These are phyloP conservation scores for Synaphobranchus kaupii DNA, from an alignment of 2,797 vertebrate genomes.

Conservation along the genomic window DNA sequence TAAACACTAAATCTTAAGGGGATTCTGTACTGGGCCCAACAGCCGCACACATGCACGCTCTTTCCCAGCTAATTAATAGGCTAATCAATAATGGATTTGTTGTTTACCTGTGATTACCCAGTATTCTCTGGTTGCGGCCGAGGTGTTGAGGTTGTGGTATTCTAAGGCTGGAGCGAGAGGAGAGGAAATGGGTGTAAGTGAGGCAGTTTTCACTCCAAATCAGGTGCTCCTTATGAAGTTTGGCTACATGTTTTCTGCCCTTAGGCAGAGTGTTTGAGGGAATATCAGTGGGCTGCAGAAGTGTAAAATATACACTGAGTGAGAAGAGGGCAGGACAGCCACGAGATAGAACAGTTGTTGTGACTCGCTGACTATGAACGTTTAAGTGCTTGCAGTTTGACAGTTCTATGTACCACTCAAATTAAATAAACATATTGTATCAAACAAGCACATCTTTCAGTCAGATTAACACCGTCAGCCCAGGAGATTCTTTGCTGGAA, in stretches of 20 bases:
- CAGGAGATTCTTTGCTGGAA: background rate
- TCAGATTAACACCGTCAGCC: background rate
- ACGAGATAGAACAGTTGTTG: background rate
- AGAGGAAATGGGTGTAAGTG: background rate
- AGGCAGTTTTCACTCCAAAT: background rate
- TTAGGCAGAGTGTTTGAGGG: background rate
- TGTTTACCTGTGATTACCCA: constrained; percentile 96
- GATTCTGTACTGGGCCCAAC: background rate
- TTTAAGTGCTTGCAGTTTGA: background rate
- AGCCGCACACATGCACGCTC: constrained; percentile 26
- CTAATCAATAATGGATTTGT: constrained; percentile 49
- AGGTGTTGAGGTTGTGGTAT: constrained; percentile 94
- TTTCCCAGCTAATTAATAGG: constrained; percentile 50
- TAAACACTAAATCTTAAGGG: too few relatives aligned
- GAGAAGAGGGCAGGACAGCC: background rate
- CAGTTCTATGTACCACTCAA: background rate
- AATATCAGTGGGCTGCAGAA: background rate
- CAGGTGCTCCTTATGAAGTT: background rate
- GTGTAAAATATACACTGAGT: background rate
- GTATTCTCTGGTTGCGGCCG: constrained; percentile 86
- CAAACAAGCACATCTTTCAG: background rate
- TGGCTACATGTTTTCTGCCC: background rate
- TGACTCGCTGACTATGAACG: background rate
- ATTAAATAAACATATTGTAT: background rate
- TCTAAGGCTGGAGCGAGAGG: constrained; percentile 81